Evolutionary conservation across 2,797 vertebrate species (phyloP).

Genomic region (Staurois parvus): DNA sequence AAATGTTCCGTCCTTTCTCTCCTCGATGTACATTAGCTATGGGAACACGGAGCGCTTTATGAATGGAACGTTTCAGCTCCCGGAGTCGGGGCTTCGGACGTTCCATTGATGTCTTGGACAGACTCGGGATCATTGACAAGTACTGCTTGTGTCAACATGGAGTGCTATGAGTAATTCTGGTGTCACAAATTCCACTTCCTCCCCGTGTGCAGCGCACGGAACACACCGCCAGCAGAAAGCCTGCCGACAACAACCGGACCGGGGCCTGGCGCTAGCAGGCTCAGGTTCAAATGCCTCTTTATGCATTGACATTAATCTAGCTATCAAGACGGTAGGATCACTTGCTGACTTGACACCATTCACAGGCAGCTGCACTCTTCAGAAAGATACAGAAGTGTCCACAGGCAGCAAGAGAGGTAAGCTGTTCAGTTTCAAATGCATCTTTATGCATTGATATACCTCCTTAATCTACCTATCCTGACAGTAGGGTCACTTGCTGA

Average conservation of each 20-base stretch:
- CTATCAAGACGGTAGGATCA: too few relatives aligned
- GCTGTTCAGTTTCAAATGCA: too few relatives aligned
- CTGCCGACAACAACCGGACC: constrained; percentile 6
- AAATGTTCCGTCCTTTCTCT: constrained; percentile 5
- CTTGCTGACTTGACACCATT: too few relatives aligned
- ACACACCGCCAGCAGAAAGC: constrained; percentile 31
- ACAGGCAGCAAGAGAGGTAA: too few relatives aligned
- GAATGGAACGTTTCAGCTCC: constrained; percentile 23
- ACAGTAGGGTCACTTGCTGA: too few relatives aligned
- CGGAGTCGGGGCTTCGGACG: not conserved
- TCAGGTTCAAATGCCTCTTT: too few relatives aligned
- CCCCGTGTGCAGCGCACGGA: constrained; percentile 19
- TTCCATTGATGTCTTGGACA: constrained; percentile 25
- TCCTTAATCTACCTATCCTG: too few relatives aligned
- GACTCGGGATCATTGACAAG: constrained; percentile 34
- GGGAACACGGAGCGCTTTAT: not conserved
- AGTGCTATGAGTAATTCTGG: constrained; percentile 40
- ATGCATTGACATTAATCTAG: too few relatives aligned
- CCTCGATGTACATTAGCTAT: not conserved
- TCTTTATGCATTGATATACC: too few relatives aligned
- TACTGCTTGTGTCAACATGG: constrained; percentile 14
- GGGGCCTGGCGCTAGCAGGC: not conserved
- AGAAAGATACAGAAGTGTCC: too few relatives aligned
- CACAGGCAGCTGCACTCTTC: too few relatives aligned
- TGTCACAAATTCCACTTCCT: constrained; percentile 51